Conservation (phyloP, 1,140 invertebrate species). For the Tetramorium alpestre region DNA sequence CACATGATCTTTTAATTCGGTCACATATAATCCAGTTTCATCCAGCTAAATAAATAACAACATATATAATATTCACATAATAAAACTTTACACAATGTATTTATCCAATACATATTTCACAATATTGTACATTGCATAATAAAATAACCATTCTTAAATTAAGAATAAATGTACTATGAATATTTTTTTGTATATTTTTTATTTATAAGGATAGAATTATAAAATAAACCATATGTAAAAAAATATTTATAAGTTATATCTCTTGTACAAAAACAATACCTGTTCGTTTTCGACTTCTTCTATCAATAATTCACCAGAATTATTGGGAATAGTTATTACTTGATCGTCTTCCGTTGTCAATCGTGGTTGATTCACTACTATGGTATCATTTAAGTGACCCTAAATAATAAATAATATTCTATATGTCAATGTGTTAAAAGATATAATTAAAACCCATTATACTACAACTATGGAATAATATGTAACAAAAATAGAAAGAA, state of each 20-base stretch:
- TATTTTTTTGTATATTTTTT: slow-evolving; percentile 35
- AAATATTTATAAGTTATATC: slow-evolving; percentile 14
- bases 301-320: slow-evolving; percentile 82
- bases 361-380: slow-evolving; percentile 92
- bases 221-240: neutral
- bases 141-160: neutral
- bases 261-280: slow-evolving; percentile 67
- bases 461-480: neutral
- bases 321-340: slow-evolving; percentile 82
- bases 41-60: slow-evolving; percentile 70
- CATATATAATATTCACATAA: neutral
- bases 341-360: slow-evolving; percentile 88
- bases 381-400: slow-evolving; percentile 91
- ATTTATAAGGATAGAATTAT: neutral
- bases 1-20: slow-evolving; percentile 87
- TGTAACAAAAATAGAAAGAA: neutral
- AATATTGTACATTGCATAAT: neutral
- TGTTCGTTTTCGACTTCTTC: slow-evolving; percentile 76
- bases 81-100: neutral
- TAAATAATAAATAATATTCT: slow-evolving; percentile 70
- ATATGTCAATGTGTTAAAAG: neutral
- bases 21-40: slow-evolving; percentile 86
- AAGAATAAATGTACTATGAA: neutral
- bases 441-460: neutral
- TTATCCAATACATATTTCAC: neutral